These are phyloP conservation scores for Ecdyonurus torrentis DNA, from an alignment of 2,888 invertebrate species.

Conservation along the genomic window DNA sequence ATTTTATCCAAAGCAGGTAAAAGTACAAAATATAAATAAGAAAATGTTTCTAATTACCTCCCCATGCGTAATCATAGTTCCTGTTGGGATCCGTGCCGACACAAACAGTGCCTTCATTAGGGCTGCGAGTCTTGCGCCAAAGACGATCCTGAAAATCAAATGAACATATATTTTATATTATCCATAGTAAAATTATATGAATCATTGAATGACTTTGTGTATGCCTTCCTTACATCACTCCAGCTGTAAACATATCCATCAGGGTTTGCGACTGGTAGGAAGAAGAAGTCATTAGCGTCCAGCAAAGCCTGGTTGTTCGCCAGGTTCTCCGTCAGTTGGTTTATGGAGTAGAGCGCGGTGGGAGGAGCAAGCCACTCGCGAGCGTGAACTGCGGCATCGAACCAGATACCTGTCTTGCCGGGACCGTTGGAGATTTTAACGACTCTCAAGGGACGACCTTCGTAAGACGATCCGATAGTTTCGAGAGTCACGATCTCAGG, in stretches of 20 bases:
- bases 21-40: no score
- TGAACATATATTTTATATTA: no score
- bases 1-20: no score
- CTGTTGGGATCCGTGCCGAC: constrained; percentile 1
- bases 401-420: not conserved
- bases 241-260: not conserved
- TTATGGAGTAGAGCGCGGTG: not conserved
- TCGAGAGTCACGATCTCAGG: not conserved
- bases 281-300: not conserved
- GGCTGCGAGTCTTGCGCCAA: not conserved
- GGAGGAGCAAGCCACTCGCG: not conserved
- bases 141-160: not conserved
- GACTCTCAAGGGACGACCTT: not conserved
- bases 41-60: no score
- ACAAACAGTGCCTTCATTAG: not conserved
- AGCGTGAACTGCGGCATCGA: not conserved
- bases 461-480: not conserved
- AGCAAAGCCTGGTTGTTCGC: not conserved
- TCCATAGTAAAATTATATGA: no score
- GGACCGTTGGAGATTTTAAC: not conserved
- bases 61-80: not conserved
- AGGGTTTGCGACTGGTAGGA: not conserved
- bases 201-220: no score
- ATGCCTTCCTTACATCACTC: no score
- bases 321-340: not conserved